Base-by-base conservation (phyloP, 2,888 invertebrate species). In the Therioaphis trifolii region DNA sequence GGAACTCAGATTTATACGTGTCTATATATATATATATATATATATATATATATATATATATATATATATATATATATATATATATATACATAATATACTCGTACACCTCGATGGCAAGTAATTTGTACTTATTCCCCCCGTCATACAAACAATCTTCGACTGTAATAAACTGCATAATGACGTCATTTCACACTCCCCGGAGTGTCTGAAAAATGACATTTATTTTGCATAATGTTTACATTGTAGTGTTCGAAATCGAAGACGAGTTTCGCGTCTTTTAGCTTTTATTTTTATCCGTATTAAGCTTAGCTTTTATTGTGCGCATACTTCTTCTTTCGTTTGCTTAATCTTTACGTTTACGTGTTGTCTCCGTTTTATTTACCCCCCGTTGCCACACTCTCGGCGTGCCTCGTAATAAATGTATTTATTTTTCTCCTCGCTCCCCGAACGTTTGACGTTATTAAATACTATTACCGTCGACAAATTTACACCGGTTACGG, bases 181-280 rank as follows among this genome's bases (percentile, higher is more conserved):
- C 46, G 21, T 43, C 4, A 12, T 49, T 49, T 29, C 21, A 15
- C 21, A 49, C 35, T 29, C 29, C 9, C 11, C 21, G 35, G 35
- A 2, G 14, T 29, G 14, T 29, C 12, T 55, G 46, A 46, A 63
- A 79, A 55, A 69, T 69, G n/a, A 79, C 40, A 79, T 79, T 79
- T 79, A 79, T 69, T 69, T 69, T 40, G 27, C 79, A 55, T 79
- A 79, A 55, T 43, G 55, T 69, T 68, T 69, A 27, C 35, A 52
- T 66, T 66, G 35, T 21, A 1, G 15, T 1, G 43, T 63, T 21
- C 27, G 43, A 49, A 66, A 77, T 35, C 66, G 29, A 66, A n/a
- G n/a, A 66, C 1, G 49, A 49, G 49, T 46, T 63, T 43, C 29
- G 27, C 61, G 43, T 63, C 63, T 21, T 63, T 46, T 21, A 63